Evolutionary conservation across 2,888 invertebrate genomes (phyloP).

Genomic region (Agrotis clavis): DNA sequence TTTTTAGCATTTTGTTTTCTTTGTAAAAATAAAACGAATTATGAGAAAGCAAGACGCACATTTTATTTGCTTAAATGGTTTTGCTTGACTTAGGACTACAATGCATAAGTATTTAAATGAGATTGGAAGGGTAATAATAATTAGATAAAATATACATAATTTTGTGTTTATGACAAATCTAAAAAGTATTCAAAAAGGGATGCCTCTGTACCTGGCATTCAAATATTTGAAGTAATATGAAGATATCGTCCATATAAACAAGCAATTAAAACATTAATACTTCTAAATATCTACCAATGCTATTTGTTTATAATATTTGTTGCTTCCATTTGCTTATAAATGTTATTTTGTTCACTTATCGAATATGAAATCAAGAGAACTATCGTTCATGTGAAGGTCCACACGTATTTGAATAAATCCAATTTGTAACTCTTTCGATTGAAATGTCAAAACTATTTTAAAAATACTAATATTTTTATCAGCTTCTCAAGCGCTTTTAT

Average conservation of each 20-base stretch:
- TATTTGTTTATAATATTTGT: not conserved
- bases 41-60: conserved; percentile 28
- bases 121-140: not conserved
- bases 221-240: not conserved
- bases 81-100: conserved; percentile 13
- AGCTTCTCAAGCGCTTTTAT: conserved; percentile 19
- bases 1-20: not conserved
- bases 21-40: conserved; percentile 40
- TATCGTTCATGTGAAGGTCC: not conserved
- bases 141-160: not conserved
- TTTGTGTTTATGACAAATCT: conserved; percentile 6
- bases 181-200: conserved; percentile 4
- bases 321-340: too few species aligned
- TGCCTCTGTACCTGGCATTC: not conserved
- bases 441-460: not conserved
- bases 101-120: too few species aligned
- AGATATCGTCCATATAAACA: conserved; percentile 10
- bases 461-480: not conserved
- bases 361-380: conserved; percentile 6
- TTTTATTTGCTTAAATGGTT: conserved; percentile 46
- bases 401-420: conserved; percentile 4
- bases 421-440: not conserved
- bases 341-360: conserved; percentile 5
- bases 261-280: not conserved
- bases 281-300: not conserved